Evolutionary conservation across 1,140 invertebrate species (phyloP).

Genomic region (Cyclina sinensis): DNA sequence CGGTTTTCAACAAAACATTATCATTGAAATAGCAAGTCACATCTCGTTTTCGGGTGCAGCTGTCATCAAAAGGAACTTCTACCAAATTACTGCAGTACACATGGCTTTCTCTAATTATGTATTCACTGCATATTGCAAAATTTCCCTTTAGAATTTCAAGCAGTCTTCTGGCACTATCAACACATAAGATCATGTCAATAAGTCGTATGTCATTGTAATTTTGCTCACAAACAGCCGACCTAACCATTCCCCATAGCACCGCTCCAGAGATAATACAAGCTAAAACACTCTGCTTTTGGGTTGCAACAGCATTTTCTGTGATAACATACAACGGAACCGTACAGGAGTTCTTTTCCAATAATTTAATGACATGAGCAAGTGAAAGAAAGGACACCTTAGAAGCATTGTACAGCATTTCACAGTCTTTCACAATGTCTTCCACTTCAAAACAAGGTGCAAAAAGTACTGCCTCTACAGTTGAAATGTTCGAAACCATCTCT

Average conservation of each 20-base stretch:
- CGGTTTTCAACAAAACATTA: too few relatives aligned
- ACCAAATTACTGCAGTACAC: too few relatives aligned
- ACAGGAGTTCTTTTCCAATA: background rate
- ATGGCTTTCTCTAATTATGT: too few relatives aligned
- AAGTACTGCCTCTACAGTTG: background rate
- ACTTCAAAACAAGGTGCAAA: background rate
- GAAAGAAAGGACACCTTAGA: background rate
- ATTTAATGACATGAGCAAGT: background rate
- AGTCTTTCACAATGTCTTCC: background rate
- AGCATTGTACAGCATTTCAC: background rate
- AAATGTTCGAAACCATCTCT: too few relatives aligned
- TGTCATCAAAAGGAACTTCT: too few relatives aligned
- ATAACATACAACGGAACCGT: background rate
- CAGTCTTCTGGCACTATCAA: background rate
- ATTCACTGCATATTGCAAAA: background rate
- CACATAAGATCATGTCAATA: background rate
- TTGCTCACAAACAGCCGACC: background rate
- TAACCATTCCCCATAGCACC: constrained; percentile 29
- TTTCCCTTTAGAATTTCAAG: background rate
- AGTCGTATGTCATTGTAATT: background rate
- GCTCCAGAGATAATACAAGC: too few relatives aligned
- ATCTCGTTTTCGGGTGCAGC: background rate
- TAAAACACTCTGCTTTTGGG: background rate
- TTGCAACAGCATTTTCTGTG: background rate
- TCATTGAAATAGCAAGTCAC: too few relatives aligned